Percentiles rank a stretch among this genome's conserved stretches.
Conservation (phyloP, 2,888 invertebrate genomes). For the Diloba caeruleocephala region DNA sequence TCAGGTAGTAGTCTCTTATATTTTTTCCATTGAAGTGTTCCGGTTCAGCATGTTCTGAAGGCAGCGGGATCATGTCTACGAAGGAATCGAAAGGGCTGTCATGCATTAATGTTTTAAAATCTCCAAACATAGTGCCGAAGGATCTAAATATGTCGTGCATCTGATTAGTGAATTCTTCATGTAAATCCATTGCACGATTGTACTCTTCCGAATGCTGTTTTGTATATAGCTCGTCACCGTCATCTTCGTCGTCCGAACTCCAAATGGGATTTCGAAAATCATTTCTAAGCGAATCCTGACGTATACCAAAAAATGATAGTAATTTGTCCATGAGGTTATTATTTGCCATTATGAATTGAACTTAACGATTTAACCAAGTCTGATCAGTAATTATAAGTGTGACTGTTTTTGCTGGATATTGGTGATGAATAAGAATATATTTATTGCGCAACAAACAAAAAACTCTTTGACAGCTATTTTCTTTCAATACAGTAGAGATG, state of each 20-base stretch:
- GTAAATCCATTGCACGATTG: conserved; percentile 65
- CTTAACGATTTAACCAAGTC: conserved; percentile 58
- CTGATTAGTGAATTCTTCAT: conserved; percentile 74
- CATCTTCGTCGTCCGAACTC: conserved; percentile 83
- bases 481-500: conserved; percentile 10
- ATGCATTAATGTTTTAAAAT: conserved; percentile 72
- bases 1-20: conserved; percentile 81
- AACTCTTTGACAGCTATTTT: conserved; percentile 48
- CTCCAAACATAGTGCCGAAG: conserved; percentile 77
- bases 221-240: conserved; percentile 79
- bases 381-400: conserved; percentile 39
- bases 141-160: conserved; percentile 79
- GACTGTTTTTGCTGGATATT: conserved; percentile 49
- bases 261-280: conserved; percentile 86
- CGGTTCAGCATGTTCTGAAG: conserved; percentile 45
- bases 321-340: conserved; percentile 75
- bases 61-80: conserved; percentile 47
- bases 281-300: conserved; percentile 73
- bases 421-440: conserved; percentile 49
- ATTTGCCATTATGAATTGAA: conserved; percentile 60
- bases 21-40: conserved; percentile 67
- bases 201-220: conserved; percentile 61
- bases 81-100: conserved; percentile 64
- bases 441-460: conserved; percentile 80
- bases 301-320: conserved; percentile 75